Evolutionary conservation across 1,140 invertebrate genomes (phyloP), one percentile per base, ranked within the genome.

Genomic region (Campoletis sonorensis): DNA sequence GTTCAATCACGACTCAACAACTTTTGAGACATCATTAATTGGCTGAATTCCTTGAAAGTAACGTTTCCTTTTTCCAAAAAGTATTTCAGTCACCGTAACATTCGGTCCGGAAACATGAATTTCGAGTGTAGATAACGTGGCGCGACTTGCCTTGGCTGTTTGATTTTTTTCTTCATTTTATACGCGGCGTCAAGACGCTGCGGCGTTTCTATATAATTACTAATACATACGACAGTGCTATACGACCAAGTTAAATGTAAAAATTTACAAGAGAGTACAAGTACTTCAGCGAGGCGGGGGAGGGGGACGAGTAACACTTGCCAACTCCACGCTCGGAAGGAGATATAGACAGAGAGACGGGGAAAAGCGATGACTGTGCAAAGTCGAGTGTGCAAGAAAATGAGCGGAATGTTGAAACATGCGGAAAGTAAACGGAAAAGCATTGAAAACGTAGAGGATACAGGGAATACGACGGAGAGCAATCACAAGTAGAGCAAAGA

Each of bases 401-500:
- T 54, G 61, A 68, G 23, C 68, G 30, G 27, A 67, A 67, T 27
- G 45, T 13, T 54, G 72, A 45, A n/a, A 54, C n/a, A 76, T 51
- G 72, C 45, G n/a, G 18, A 37, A 49, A n/a, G 51, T 72, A 23
- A 49, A 7, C 23, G 49, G 0, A 45, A 67, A 67, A 64, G 30
- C 45, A 23, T 68, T 18, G 77, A 64, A 27, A 64, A 64, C 13
- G 61, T 64, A 13, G 26, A 64, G 61, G 23, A 64, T 64, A 26
- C 37, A 40, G 40, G 33, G 70, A 49, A 40, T 45, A 16, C 7
- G 68, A 7, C n/a, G 26, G 37, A 72, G 30, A 54, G 51, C 4
- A 23, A 72, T 72, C 51, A 49, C 40, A 11, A 72, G 26, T 33
- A 72, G 26, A 30, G 45, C 21, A 75, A n/a, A 75, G 49, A 75